Evolutionary conservation across 35 echinoderm and acorn worm species (phyloP).

Genomic region (Apostichopus californicus): DNA sequence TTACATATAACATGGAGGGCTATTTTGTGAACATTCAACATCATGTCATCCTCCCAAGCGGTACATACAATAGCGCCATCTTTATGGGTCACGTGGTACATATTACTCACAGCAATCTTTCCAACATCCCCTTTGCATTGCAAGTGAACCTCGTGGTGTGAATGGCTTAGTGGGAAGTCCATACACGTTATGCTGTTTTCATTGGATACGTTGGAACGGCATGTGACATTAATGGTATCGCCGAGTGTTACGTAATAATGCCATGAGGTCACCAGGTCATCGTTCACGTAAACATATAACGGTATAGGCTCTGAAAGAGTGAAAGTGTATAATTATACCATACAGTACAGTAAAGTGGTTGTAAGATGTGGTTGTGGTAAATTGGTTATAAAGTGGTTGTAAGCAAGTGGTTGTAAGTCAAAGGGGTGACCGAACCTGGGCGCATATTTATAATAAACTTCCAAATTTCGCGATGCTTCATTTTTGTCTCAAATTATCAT

Average conservation of each 20-base stretch:
- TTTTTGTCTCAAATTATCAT: too few relatives aligned
- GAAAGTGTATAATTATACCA: too few relatives aligned
- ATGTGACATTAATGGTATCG: not conserved
- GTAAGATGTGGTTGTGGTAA: too few relatives aligned
- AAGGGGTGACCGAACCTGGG: too few relatives aligned
- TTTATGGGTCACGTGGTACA: slow-evolving; percentile 13
- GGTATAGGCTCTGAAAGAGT: not conserved
- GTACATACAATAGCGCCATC: slow-evolving; percentile 28
- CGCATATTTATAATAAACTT: too few relatives aligned
- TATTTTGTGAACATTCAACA: slow-evolving; percentile 1
- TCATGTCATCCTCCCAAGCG: not conserved
- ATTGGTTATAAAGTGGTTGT: too few relatives aligned
- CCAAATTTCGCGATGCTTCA: too few relatives aligned
- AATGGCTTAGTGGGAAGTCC: slow-evolving; percentile 7
- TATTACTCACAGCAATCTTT: not conserved
- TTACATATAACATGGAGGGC: slow-evolving; percentile 13
- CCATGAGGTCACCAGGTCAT: not conserved
- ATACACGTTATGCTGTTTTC: not conserved
- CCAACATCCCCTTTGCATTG: not conserved
- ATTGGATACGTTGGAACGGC: not conserved
- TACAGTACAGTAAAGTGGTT: too few relatives aligned
- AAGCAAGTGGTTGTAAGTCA: too few relatives aligned
- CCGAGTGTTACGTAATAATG: not conserved
- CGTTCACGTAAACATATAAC: not conserved
- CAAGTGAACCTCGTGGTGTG: not conserved